phyloP scores from a whole-genome alignment of 2,797 vertebrate genomes.

The Cygnus olor region DNA sequence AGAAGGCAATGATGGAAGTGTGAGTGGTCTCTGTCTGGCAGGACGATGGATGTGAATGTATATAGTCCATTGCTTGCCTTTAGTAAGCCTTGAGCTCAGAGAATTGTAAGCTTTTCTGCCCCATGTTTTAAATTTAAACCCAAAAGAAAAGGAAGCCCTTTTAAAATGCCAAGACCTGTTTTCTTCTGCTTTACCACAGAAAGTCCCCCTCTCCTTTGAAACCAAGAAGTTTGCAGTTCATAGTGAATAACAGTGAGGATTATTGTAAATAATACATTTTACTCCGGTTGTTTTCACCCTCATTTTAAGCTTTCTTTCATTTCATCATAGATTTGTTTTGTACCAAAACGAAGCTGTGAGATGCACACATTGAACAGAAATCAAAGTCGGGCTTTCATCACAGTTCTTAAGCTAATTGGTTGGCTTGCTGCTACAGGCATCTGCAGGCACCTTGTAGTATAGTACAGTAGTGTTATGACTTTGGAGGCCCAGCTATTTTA shows the following conservation, averaged over 20 bases:
- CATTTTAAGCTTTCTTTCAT: not conserved
- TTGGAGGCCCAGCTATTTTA: slow-evolving; percentile 43
- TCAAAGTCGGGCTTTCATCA: slow-evolving; percentile 13
- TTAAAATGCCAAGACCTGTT: not conserved
- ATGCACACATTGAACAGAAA: not conserved
- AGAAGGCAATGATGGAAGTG: not conserved
- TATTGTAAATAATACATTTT: not conserved
- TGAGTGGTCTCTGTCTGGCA: not conserved
- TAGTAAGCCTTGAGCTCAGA: not conserved
- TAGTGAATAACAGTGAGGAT: slow-evolving; percentile 29
- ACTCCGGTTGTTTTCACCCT: not conserved
- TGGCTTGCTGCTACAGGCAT: slow-evolving; percentile 42
- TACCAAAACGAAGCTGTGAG: not conserved
- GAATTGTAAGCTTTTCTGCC: not conserved
- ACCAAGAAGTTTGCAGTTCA: not conserved
- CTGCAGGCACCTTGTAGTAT: slow-evolving; percentile 49
- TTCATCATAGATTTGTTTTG: not conserved
- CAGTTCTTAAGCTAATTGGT: not conserved
- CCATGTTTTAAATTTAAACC: slow-evolving; percentile 5
- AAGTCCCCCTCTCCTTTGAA: not conserved
- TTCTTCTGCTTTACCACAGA: not conserved
- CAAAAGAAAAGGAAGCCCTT: not conserved
- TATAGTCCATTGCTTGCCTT: not conserved
- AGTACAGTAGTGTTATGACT: slow-evolving; percentile 12
- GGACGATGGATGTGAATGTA: not conserved